Percentiles rank a stretch among this genome's conserved stretches.
Evolutionary conservation across 2,113 vertebrate genomes (phyloP).

Genomic region (Phalacrocorax pelagicus): DNA sequence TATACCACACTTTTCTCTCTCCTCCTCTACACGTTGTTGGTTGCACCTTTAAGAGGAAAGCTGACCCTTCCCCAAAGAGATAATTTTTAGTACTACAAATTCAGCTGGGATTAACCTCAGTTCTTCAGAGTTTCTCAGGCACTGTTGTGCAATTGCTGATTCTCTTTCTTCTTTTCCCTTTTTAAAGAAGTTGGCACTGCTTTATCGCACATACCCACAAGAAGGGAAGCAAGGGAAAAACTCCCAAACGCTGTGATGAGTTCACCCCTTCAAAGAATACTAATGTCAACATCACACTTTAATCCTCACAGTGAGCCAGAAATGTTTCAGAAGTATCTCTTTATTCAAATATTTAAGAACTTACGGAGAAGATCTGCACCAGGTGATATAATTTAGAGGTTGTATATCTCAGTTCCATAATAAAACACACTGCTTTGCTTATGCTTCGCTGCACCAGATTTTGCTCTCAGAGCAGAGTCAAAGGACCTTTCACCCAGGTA

Average conservation of each 20-base stretch:
- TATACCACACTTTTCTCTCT: background rate
- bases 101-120: background rate
- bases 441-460: background rate
- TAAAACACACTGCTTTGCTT: background rate
- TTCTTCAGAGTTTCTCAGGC: background rate
- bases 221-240: background rate
- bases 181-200: background rate
- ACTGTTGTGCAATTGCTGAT: background rate
- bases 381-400: background rate
- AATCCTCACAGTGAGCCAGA: background rate
- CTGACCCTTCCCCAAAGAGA: background rate
- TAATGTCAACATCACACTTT: background rate
- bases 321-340: conserved; percentile 10
- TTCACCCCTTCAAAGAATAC: conserved; percentile 1
- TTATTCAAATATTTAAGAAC: conserved; percentile 50
- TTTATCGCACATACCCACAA: background rate
- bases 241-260: background rate
- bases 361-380: background rate
- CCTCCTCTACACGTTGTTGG: background rate
- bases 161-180: background rate
- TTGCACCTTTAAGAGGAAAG: background rate
- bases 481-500: conserved; percentile 3
- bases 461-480: background rate
- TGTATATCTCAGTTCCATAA: background rate
- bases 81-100: background rate